Conservation (phyloP, 2,113 vertebrate species). For the Rhea pennata region DNA sequence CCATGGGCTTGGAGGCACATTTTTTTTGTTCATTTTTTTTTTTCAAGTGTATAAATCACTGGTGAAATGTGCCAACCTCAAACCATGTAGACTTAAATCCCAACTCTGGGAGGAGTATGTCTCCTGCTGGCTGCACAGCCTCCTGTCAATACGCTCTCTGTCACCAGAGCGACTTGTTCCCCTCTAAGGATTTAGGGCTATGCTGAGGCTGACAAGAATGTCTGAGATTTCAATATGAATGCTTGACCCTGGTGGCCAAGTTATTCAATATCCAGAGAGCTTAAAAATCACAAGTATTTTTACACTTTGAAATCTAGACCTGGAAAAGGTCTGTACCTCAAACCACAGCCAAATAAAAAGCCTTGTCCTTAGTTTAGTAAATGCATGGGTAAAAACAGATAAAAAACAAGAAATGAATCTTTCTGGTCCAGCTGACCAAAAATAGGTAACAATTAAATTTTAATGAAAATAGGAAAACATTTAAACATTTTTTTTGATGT, state of each 20-base stretch:
- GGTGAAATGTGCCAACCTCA: not conserved
- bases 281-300: not conserved
- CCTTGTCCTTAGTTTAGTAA: not conserved
- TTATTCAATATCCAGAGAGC: not conserved
- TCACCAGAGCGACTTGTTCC: not conserved
- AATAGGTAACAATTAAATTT: not conserved
- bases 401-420: not conserved
- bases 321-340: not conserved
- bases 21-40: not conserved
- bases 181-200: not conserved
- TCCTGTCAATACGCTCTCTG: not conserved
- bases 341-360: not conserved
- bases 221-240: not conserved
- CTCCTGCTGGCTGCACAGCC: not conserved
- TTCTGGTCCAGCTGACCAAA: not conserved
- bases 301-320: not conserved
- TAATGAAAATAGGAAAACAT: not conserved
- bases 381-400: not conserved
- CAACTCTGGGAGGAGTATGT: accelerated
- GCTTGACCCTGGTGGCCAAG: too few relatives aligned
- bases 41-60: not conserved
- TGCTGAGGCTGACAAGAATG: not conserved
- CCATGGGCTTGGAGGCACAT: not conserved
- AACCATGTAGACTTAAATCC: not conserved
- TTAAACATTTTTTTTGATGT: not conserved